phyloP scores from a whole-genome alignment of 2,113 vertebrate species.

The Diadophis punctatus region DNA sequence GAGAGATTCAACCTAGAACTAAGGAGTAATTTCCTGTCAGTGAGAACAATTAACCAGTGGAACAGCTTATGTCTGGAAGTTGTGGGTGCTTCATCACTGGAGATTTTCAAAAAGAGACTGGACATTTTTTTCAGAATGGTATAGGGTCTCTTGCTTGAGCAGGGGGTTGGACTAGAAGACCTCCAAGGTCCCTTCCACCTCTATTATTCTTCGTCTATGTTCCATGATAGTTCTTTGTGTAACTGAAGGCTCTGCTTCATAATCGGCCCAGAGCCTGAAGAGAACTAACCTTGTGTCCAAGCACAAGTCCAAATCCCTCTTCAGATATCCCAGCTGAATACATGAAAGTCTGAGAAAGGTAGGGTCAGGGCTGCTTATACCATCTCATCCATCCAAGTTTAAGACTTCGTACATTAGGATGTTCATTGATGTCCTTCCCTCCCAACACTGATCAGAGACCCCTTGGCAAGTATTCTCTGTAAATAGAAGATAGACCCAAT shows the following conservation, averaged over 20 bases:
- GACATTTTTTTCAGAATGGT: too few species aligned
- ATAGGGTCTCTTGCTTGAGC: too few species aligned
- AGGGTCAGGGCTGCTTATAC: neutral
- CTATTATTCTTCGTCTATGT: too few species aligned
- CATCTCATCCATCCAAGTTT: neutral
- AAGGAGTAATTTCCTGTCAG: too few species aligned
- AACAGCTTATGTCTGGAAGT: too few species aligned
- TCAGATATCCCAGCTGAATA: neutral
- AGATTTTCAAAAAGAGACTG: too few species aligned
- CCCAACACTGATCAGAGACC: neutral
- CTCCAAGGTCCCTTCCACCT: too few species aligned
- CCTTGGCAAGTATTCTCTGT: neutral
- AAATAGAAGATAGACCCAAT: neutral
- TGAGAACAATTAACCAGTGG: too few species aligned
- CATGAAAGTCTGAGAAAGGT: neutral
- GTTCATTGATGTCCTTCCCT: neutral
- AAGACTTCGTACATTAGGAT: neutral
- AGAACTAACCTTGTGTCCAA: neutral
- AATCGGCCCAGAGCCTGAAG: neutral
- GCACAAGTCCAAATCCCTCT: neutral
- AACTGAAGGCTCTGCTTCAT: neutral
- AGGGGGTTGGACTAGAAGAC: too few species aligned
- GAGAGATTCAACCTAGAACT: too few species aligned
- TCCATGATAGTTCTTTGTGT: neutral
- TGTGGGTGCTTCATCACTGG: too few species aligned